These are phyloP conservation scores for Todiramphus chloris DNA, from an alignment of 2,113 vertebrate species.

Conservation along the genomic window DNA sequence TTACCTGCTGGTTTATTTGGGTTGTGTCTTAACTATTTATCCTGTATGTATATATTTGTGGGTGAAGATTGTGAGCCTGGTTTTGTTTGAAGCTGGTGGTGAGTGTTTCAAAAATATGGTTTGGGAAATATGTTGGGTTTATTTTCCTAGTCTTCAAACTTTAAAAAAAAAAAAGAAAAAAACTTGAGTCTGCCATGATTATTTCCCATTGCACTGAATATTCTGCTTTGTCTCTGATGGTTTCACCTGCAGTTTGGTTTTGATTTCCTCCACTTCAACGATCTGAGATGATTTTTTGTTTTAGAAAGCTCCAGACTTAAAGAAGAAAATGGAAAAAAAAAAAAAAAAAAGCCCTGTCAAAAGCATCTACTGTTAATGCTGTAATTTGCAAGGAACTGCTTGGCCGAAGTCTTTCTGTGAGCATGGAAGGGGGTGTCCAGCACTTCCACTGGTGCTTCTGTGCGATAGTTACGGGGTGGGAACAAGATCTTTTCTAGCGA, in stretches of 20 bases:
- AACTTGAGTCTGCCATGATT: constrained; percentile 71
- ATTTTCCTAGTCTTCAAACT: constrained; percentile 82
- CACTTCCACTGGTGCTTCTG: constrained; percentile 48
- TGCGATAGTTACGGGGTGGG: constrained; percentile 66
- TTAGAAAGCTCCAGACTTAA: constrained; percentile 76
- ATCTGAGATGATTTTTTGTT: constrained; percentile 63
- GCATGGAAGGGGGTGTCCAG: constrained; percentile 24
- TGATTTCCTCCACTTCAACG: constrained; percentile 66
- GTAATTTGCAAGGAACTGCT: constrained; percentile 2
- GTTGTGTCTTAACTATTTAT: constrained; percentile 72
- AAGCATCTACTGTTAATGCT: constrained; percentile 15
- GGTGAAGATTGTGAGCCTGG: constrained; percentile 69
- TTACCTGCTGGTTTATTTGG: constrained; percentile 56
- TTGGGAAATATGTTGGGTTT: constrained; percentile 71
- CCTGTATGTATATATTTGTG: constrained; percentile 70
- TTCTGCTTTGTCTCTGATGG: constrained; percentile 79
- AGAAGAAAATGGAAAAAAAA: not conserved
- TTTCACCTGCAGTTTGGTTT: constrained; percentile 76
- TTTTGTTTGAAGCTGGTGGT: constrained; percentile 55
- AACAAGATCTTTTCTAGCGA: constrained; percentile 83
- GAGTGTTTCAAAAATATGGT: constrained; percentile 60
- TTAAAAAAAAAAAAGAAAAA: constrained; percentile 27
- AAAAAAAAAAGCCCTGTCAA: not conserved
- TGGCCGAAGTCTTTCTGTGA: constrained; percentile 11
- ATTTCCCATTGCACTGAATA: constrained; percentile 89